Evolutionary conservation across 1,140 invertebrate species (phyloP).

Genomic region (Trichomalopsis sarcophagae): DNA sequence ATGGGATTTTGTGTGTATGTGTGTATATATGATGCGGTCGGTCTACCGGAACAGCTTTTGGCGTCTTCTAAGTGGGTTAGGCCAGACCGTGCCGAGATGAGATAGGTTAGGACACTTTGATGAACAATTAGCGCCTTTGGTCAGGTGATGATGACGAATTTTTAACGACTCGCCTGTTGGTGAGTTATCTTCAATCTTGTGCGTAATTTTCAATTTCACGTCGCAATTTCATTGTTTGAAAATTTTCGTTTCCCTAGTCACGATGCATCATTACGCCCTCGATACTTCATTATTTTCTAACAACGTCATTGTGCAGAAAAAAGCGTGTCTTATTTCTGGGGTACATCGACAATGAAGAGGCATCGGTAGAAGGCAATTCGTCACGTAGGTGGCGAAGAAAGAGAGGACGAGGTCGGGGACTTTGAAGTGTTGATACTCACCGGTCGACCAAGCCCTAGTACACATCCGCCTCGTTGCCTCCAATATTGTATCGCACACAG

Average conservation of each 20-base stretch:
- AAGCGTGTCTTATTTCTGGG: background rate
- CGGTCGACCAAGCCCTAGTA: conserved; percentile 18
- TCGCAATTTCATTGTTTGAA: background rate
- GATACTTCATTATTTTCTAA: background rate
- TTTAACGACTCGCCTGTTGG: background rate
- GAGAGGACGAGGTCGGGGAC: background rate
- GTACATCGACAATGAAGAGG: conserved; percentile 31
- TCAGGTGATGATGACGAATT: background rate
- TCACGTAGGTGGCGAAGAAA: conserved; percentile 36
- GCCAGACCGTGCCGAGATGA: background rate
- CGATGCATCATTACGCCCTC: background rate
- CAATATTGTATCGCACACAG: conserved; percentile 36
- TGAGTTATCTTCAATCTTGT: background rate
- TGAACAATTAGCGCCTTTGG: background rate
- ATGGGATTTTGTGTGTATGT: background rate
- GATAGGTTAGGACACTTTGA: conserved; percentile 19
- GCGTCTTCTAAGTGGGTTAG: background rate
- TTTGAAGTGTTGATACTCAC: conserved; percentile 55
- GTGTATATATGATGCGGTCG: background rate
- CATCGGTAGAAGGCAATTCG: conserved; percentile 35
- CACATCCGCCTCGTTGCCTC: conserved; percentile 10
- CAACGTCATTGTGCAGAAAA: conserved; percentile 1
- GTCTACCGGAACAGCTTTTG: conserved; percentile 9
- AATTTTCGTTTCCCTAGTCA: background rate
- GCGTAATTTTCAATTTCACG: background rate